Evolutionary conservation across 2,797 vertebrate genomes (phyloP), one percentile per base, ranked within the genome.

Genomic region (Myripristis murdjan): DNA sequence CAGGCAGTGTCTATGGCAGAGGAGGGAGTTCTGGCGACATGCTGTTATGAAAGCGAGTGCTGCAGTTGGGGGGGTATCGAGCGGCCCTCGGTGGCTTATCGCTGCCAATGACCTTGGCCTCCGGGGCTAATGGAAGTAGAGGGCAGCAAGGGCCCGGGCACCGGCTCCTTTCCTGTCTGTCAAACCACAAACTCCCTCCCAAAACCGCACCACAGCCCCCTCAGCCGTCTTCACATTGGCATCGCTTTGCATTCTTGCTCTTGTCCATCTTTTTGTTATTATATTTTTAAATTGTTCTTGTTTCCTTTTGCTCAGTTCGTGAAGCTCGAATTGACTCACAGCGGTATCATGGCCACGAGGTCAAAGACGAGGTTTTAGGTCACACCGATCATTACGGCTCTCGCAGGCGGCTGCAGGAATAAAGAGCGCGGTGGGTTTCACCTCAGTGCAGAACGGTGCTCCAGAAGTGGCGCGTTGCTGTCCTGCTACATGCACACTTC

Each of bases 91-190:
- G 55, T 54, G 77, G 81, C 76, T 75, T 70, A 88, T 31, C 28
- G 73, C 80, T 81, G 71, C 51, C 74, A 33, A 18, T 95, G 93
- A 93, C 94, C 93, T 95, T 94, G 93, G 83, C 88, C 85, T 85
- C 44, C 76, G 79, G 37, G 60, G 77, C 88, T 94, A 94, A 94
- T 95, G 93, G 93, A 94, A 83, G 81, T 87, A 81, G 89, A 93
- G 93, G 91, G 71, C 89, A 86, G 69, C 43, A 69, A 22, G 59
- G 20, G 53, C 43, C 52, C 56, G 55, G 66, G 44, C 44, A 16
- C 33, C 23, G 23, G 47, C 75, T 59, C 74, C 57, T 43, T 75
- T 52, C 73, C 44, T 47, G 51, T 79, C 46, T 18, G 52, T 48
- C 72, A 69, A 26, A 76, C 43, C 66, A 41, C 43, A 52, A 22